Percentiles rank a stretch among this genome's conserved stretches.
These are phyloP conservation scores for Baccha elongata DNA, from an alignment of 2,888 invertebrate species.

Conservation along the genomic window DNA sequence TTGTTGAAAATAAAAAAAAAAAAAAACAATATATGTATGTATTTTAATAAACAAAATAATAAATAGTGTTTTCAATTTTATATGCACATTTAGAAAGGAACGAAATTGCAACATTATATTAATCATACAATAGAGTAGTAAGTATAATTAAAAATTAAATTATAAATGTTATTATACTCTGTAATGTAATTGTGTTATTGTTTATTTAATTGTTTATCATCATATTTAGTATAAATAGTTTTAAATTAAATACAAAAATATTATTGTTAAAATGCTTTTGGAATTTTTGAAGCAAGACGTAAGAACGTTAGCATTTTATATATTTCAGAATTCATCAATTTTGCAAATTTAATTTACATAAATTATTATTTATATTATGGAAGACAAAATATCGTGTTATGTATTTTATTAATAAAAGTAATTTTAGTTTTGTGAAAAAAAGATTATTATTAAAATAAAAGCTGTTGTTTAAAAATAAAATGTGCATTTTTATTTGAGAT, in stretches of 20 bases:
- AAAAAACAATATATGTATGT: slow-evolving; percentile 47
- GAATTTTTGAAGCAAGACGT: slow-evolving; percentile 16
- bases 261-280: slow-evolving; percentile 44
- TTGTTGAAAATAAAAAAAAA: slow-evolving; percentile 24
- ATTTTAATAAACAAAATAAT: slow-evolving; percentile 40
- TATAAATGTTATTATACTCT: slow-evolving; percentile 59
- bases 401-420: slow-evolving; percentile 47
- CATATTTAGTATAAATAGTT: slow-evolving; percentile 43
- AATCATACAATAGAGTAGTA: slow-evolving; percentile 60
- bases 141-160: slow-evolving; percentile 50
- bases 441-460: slow-evolving; percentile 67
- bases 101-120: slow-evolving; percentile 65
- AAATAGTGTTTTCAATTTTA: slow-evolving; percentile 73
- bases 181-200: slow-evolving; percentile 57
- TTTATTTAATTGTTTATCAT: slow-evolving; percentile 7
- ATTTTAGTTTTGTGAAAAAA: slow-evolving; percentile 59
- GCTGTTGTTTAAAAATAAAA: slow-evolving; percentile 71
- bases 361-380: slow-evolving; percentile 32
- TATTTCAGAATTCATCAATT: slow-evolving; percentile 49
- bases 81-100: slow-evolving; percentile 71
- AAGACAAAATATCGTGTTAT: slow-evolving; percentile 35
- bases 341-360: slow-evolving; percentile 13
- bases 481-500: background rate
- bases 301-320: slow-evolving; percentile 51
- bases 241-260: slow-evolving; percentile 34